Percentiles rank a stretch among this genome's conserved stretches.
These are phyloP conservation scores for Biston stratarius DNA, from an alignment of 2,888 invertebrate genomes.

Conservation along the genomic window DNA sequence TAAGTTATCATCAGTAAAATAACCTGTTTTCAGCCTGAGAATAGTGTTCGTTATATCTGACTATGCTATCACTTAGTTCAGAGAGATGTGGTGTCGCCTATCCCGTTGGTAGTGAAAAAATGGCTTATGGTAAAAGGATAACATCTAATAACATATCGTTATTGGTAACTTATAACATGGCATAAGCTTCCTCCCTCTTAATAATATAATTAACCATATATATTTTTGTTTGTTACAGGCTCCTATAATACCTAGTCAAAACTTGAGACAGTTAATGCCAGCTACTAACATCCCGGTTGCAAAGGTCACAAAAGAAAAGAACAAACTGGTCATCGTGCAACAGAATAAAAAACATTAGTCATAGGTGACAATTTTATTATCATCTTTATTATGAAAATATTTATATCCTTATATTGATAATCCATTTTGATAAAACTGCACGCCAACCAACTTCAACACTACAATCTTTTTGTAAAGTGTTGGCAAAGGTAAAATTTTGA, in stretches of 20 bases:
- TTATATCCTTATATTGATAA: conserved; percentile 6
- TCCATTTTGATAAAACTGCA: neutral
- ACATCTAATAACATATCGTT: no score
- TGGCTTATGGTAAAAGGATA: no score
- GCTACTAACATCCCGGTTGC: conserved; percentile 89
- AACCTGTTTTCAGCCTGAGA: no score
- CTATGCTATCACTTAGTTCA: no score
- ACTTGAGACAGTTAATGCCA: conserved; percentile 89
- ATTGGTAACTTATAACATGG: no score
- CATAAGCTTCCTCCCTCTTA: no score
- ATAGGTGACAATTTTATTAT: conserved; percentile 28
- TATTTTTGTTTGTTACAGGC: conserved; percentile 63
- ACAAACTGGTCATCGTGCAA: conserved; percentile 93
- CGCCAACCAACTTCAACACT: neutral
- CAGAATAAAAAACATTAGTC: conserved; percentile 83
- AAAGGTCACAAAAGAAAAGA: conserved; percentile 93
- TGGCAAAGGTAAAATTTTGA: neutral
- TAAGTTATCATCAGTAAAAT: no score
- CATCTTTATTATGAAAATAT: conserved; percentile 23
- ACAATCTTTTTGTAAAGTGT: neutral
- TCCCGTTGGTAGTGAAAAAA: no score
- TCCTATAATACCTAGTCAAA: conserved; percentile 88
- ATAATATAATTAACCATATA: no score
- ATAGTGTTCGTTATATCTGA: no score
- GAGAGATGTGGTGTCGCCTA: no score